phyloP scores from a whole-genome alignment of 2,113 vertebrate genomes.

The Urocolius indicus region DNA sequence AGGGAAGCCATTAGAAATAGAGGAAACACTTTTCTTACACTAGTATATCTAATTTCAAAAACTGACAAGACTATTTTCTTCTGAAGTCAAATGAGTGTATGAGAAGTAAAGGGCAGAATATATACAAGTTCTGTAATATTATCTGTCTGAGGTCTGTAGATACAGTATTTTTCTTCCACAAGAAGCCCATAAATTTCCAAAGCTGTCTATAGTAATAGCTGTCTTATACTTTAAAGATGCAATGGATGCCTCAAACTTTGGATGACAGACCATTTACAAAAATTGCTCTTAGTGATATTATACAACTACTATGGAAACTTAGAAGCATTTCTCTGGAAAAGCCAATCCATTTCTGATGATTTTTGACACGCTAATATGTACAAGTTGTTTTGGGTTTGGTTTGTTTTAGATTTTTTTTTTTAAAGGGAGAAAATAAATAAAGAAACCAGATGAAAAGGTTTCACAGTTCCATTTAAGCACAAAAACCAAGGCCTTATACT shows the following conservation, averaged over 20 bases:
- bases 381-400: neutral
- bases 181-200: slow-evolving; percentile 49
- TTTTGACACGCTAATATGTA: slow-evolving; percentile 25
- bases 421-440: neutral
- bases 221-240: slow-evolving; percentile 39
- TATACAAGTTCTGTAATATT: slow-evolving; percentile 6
- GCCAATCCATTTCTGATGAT: neutral
- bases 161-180: slow-evolving; percentile 43
- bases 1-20: neutral
- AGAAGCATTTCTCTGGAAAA: slow-evolving; percentile 41
- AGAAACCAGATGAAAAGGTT: neutral
- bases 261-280: slow-evolving; percentile 49
- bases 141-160: slow-evolving; percentile 27
- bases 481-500: neutral
- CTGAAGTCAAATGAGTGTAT: neutral
- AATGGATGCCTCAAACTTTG: slow-evolving; percentile 32
- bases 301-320: slow-evolving; percentile 28
- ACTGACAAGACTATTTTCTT: slow-evolving; percentile 50
- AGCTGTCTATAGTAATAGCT: slow-evolving; percentile 44
- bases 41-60: slow-evolving; percentile 47
- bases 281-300: slow-evolving; percentile 49
- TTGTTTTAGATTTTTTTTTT: too few species aligned
- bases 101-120: slow-evolving; percentile 23
- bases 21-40: slow-evolving; percentile 39
- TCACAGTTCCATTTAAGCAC: neutral